Conservation (phyloP, 2,113 vertebrate genomes). For the Macquaria australasica region DNA sequence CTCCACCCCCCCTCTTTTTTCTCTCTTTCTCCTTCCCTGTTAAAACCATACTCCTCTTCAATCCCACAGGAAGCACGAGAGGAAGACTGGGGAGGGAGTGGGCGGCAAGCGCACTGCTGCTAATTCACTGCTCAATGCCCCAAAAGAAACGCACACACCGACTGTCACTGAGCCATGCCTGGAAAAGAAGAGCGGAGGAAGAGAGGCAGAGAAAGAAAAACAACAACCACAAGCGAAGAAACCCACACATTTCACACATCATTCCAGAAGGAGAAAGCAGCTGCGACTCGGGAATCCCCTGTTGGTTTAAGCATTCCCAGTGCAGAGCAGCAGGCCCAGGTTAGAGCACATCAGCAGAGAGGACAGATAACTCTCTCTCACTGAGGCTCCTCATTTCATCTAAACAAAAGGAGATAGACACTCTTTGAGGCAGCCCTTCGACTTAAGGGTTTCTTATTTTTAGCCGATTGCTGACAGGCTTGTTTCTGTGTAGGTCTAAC, state of each 20-base stretch:
- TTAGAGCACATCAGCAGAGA: conserved; percentile 47
- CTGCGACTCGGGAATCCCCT: conserved; percentile 79
- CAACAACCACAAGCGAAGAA: conserved; percentile 67
- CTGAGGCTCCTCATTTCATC: conserved; percentile 53
- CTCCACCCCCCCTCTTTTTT: conserved; percentile 5
- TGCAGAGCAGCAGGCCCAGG: conserved; percentile 45
- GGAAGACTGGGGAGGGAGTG: conserved; percentile 77
- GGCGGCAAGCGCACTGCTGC: conserved; percentile 64
- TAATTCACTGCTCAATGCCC: conserved; percentile 57
- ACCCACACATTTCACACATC: conserved; percentile 83
- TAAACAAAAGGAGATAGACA: conserved; percentile 61
- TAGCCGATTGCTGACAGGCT: conserved; percentile 67
- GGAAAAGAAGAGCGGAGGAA: conserved; percentile 63
- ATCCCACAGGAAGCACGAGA: conserved; percentile 82
- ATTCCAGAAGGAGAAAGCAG: conserved; percentile 76
- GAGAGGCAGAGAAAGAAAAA: conserved; percentile 42
- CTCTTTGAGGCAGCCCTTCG: conserved; percentile 57
- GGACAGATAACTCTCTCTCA: conserved; percentile 65
- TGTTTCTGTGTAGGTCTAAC: conserved; percentile 64
- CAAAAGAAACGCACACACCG: not conserved
- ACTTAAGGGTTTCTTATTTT: conserved; percentile 76
- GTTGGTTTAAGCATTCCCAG: conserved; percentile 69
- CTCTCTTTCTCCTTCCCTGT: conserved; percentile 68
- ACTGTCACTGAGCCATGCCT: conserved; percentile 54
- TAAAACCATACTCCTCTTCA: conserved; percentile 80